These are phyloP conservation scores for Plebejus melissa DNA, from an alignment of 2,888 invertebrate species.

Conservation along the genomic window DNA sequence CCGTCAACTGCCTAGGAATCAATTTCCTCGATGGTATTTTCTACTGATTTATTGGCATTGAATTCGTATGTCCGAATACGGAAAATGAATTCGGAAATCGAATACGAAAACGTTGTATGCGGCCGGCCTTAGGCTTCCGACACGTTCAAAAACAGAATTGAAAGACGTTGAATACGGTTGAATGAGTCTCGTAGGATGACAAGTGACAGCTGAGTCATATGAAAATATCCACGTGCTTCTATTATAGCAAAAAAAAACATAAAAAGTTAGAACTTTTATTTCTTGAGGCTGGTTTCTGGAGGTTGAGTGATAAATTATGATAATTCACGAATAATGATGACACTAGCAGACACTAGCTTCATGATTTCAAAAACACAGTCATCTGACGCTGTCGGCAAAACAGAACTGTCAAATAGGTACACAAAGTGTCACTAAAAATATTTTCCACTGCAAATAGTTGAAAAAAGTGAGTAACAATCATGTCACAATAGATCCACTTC, in stretches of 20 bases:
- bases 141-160: background rate
- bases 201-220: background rate
- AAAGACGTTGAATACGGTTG: background rate
- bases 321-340: no score
- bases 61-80: no score
- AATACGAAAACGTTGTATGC: no score
- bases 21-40: no score
- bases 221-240: background rate
- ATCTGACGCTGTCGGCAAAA: background rate
- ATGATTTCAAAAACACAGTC: no score
- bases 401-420: background rate
- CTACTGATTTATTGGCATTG: no score
- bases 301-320: no score
- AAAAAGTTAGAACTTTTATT: no score
- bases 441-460: background rate
- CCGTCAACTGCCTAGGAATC: no score
- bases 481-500: slow-evolving; percentile 5
- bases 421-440: background rate
- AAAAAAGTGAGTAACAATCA: background rate
- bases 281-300: no score
- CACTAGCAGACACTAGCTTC: no score
- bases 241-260: background rate
- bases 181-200: background rate
- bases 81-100: no score
- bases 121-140: background rate